These are phyloP conservation scores for Oikopleura vanhoeffeni DNA, from an alignment of 23 tunicate species.

Conservation along the genomic window DNA sequence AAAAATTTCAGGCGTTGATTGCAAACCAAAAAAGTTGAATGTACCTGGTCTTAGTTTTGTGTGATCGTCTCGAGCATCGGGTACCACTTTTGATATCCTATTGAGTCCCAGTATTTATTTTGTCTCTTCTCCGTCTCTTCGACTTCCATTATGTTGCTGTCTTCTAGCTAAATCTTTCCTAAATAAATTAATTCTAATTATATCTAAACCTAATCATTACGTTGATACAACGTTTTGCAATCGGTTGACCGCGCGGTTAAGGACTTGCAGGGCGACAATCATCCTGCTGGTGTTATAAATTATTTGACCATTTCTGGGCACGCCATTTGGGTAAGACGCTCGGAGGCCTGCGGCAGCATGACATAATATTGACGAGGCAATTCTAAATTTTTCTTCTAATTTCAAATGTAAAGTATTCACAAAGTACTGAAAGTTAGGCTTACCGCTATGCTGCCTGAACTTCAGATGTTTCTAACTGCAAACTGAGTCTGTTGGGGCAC, in stretches of 20 bases:
- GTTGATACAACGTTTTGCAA: neutral
- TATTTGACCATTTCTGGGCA: neutral
- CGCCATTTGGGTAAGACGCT: neutral
- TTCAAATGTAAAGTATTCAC: too few relatives aligned
- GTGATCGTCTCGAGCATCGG: conserved; percentile 68
- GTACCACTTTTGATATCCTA: conserved; percentile 57
- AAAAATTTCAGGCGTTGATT: too few relatives aligned
- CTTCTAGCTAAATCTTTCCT: conserved; percentile 42
- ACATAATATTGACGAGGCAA: neutral
- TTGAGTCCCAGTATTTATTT: conserved; percentile 82
- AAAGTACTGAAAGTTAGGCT: too few relatives aligned
- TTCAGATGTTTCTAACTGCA: too few relatives aligned
- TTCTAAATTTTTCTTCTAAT: too few relatives aligned
- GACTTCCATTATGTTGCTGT: conserved; percentile 91
- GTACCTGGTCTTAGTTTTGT: conserved; percentile 96
- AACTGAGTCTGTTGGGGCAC: too few relatives aligned
- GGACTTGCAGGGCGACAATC: neutral
- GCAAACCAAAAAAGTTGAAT: too few relatives aligned
- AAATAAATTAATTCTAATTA: too few relatives aligned
- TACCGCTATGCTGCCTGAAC: too few relatives aligned
- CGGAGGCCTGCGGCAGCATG: neutral
- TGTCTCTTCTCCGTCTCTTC: conserved; percentile 74
- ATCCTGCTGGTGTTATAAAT: neutral
- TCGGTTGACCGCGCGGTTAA: neutral
- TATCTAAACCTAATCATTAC: too few relatives aligned